Conservation (phyloP, 2,113 vertebrate genomes). For the Megaceryle torquata region DNA sequence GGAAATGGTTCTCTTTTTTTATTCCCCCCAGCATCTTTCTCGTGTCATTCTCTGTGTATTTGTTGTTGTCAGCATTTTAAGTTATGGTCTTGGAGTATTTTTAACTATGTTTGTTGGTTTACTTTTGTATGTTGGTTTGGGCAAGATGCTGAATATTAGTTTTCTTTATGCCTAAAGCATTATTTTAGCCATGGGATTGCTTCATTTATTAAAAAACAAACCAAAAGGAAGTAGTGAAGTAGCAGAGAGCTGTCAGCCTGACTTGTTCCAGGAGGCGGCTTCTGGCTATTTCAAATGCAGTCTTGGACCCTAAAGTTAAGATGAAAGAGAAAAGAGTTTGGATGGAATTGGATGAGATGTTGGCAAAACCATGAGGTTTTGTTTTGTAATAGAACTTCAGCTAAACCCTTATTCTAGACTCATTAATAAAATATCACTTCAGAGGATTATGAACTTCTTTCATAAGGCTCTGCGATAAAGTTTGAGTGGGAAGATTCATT, state of each 20-base stretch:
- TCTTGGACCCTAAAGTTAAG: not conserved
- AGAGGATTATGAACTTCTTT: not conserved
- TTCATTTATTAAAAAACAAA: constrained; percentile 49
- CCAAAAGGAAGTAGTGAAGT: not conserved
- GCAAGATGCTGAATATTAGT: constrained; percentile 29
- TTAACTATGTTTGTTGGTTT: constrained; percentile 35
- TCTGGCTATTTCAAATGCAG: not conserved
- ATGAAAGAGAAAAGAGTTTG: not conserved
- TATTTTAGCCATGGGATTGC: constrained; percentile 43
- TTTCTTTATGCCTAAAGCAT: constrained; percentile 2
- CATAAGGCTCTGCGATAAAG: not conserved
- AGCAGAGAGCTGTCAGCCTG: not conserved
- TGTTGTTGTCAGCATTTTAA: not conserved
- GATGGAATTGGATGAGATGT: not conserved
- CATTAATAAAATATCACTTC: not conserved
- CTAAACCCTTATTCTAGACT: not conserved
- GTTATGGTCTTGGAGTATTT: constrained; percentile 9
- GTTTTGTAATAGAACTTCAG: not conserved
- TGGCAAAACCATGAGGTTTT: not conserved
- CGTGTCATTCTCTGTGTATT: not conserved
- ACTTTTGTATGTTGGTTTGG: constrained; percentile 56
- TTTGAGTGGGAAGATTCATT: constrained; percentile 9
- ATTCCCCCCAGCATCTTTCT: not conserved
- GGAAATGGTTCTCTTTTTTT: not conserved
- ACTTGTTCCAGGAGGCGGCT: not conserved